Evolutionary conservation across 2,888 invertebrate genomes (phyloP).

Genomic region (Chrysomela aeneicollis): DNA sequence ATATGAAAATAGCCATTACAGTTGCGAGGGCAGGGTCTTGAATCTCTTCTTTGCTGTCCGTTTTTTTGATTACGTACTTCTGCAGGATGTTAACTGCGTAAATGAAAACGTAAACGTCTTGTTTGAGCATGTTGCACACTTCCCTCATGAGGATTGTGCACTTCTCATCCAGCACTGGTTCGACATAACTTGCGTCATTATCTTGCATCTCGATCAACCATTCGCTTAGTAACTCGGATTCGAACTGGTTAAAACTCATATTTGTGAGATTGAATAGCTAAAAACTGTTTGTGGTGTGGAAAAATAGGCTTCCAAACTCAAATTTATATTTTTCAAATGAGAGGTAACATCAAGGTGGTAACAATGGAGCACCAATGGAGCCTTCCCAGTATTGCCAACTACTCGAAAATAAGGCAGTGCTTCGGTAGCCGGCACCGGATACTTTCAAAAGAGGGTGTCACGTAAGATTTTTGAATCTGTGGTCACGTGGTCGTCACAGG

Average conservation of each 20-base stretch:
- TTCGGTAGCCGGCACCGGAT: no score
- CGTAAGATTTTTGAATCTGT: no score
- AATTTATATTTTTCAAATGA: no score
- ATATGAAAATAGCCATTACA: slow-evolving; percentile 49
- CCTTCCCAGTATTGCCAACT: no score
- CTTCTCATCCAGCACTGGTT: slow-evolving; percentile 49
- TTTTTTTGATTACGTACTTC: slow-evolving; percentile 48
- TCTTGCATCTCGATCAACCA: slow-evolving; percentile 46
- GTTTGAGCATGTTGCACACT: slow-evolving; percentile 49
- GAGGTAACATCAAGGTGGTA: no score
- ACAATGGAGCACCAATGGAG: no score
- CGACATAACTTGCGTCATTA: slow-evolving; percentile 43
- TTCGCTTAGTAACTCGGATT: slow-evolving; percentile 41
- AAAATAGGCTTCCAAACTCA: no score
- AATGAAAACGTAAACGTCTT: slow-evolving; percentile 54
- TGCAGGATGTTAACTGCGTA: slow-evolving; percentile 52
- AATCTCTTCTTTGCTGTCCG: slow-evolving; percentile 40
- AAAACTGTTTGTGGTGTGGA: neutral
- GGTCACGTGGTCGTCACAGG: no score
- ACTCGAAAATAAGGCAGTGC: no score
- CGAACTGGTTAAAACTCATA: slow-evolving; percentile 35
- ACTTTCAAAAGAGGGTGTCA: no score
- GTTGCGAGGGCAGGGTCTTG: slow-evolving; percentile 48
- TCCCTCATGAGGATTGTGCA: slow-evolving; percentile 49
- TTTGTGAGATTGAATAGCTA: no score